Base-by-base conservation (phyloP, 2,797 vertebrate species). In the Falco biarmicus region DNA sequence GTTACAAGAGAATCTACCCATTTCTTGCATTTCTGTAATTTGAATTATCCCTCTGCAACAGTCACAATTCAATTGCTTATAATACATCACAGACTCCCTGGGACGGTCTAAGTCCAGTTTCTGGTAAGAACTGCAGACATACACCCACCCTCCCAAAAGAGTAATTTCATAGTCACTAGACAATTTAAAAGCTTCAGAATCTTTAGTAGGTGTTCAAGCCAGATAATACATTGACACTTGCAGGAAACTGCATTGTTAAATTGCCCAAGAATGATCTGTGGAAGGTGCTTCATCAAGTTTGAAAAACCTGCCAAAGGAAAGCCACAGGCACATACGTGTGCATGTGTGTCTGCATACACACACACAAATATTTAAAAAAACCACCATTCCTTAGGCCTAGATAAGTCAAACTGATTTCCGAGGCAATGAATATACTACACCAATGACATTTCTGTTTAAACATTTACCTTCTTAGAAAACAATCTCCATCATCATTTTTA, bases 291-390 rank as follows among this genome's bases (percentile, higher is more conserved):
- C 3, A 39, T 5, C 10, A 53, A 76, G n/a, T 73, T 31, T 66
- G 50, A 87, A 87, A 89, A 76, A 54, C 16, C 18, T 65, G 26
- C 47, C 47, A 15, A 59, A 59, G 65, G 75, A 90, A 92, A 63
- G 51, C 15, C 39, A 63, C 43, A 79, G 29, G 45, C 9, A 1
- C 1, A 2, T 5, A 10, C 1, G 3, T 3, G 19, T 31, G 37
- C 37, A 17, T 9, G 15, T 9, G 31, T 2, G 4, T 1, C 11
- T 1, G 26, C 14, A 17, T 5, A 25, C 15, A 34, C 13, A 51
- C 18, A 56, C 18, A 28, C 2, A 71, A 21, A 31, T 24, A 41
- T 12, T 47, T 39, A 2, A 16, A 22, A 37, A 53, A 31, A 10
- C 15, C 43, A 15, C 3, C 13, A 70, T 48, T 75, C 34, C 74